Percentiles rank a stretch among this genome's conserved stretches.
Conservation (phyloP, 2,888 invertebrate species). For the Tenthredo livida region DNA sequence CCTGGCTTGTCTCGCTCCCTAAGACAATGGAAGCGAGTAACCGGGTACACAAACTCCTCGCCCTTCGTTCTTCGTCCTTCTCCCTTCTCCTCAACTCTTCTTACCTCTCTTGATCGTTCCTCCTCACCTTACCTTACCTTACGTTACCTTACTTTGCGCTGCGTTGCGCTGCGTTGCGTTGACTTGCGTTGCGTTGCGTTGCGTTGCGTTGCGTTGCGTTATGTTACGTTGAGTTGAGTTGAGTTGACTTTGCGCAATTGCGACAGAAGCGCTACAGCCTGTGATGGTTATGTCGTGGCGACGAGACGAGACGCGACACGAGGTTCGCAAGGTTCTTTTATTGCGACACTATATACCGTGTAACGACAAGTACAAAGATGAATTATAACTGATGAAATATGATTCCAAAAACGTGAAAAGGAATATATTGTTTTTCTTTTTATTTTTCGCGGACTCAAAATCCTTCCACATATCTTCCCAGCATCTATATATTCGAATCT, state of each 20-base stretch:
- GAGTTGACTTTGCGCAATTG: conserved; percentile 31
- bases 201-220: no score
- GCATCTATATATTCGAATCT: no score
- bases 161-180: not conserved
- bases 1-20: conserved; percentile 2
- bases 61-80: conserved; percentile 25
- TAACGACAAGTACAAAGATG: not conserved
- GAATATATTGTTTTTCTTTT: not conserved
- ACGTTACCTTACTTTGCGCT: not conserved
- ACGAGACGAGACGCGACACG: not conserved
- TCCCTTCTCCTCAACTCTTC: not conserved
- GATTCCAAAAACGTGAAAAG: not conserved
- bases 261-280: conserved; percentile 15
- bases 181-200: not conserved
- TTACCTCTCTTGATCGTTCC: not conserved
- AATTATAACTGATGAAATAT: not conserved
- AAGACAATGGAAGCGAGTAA: conserved; percentile 42
- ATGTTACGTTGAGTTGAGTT: no score
- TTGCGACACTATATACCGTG: not conserved
- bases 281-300: not conserved
- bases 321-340: not conserved
- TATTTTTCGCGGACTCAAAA: not conserved
- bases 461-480: not conserved
- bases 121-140: not conserved
- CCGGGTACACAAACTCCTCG: conserved; percentile 31